Conservation (phyloP, 23 tunicate species). For the Ciona savignyi region DNA sequence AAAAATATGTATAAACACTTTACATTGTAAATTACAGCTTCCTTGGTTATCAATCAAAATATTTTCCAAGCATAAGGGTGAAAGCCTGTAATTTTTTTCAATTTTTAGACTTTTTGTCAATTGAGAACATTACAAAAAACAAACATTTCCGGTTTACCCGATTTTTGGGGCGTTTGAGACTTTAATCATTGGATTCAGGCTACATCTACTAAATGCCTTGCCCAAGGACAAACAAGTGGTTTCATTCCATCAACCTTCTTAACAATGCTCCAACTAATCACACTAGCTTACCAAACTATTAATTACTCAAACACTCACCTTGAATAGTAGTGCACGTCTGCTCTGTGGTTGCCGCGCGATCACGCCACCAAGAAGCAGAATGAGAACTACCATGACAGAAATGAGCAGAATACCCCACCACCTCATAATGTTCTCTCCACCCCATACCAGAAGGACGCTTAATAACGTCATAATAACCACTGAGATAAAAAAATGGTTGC, state of each 20-base stretch:
- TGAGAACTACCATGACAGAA: conserved; percentile 5
- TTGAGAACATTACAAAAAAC: no score
- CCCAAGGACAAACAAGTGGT: no score
- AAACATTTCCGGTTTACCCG: no score
- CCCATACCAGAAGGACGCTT: conserved; percentile 37
- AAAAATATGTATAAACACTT: background rate
- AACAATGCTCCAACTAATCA: no score
- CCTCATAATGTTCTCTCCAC: conserved; percentile 19
- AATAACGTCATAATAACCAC: conserved; percentile 31
- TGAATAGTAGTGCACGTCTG: conserved; percentile 7
- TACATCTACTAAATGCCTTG: no score
- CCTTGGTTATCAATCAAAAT: no score
- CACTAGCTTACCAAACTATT: background rate
- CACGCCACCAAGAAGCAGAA: background rate
- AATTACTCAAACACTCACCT: conserved; percentile 13
- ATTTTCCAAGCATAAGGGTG: background rate
- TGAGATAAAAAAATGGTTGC: conserved; percentile 8
- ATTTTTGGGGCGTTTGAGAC: no score
- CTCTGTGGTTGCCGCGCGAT: conserved; percentile 39
- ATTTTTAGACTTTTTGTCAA: no score
- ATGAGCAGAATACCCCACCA: conserved; percentile 49
- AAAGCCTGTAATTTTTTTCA: no score
- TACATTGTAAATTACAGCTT: no score
- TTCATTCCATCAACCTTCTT: no score
- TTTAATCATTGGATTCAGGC: no score